Percentiles rank a stretch among this genome's conserved stretches.
phyloP scores from a whole-genome alignment of 2,888 invertebrate species.

The Abrostola triplasia region DNA sequence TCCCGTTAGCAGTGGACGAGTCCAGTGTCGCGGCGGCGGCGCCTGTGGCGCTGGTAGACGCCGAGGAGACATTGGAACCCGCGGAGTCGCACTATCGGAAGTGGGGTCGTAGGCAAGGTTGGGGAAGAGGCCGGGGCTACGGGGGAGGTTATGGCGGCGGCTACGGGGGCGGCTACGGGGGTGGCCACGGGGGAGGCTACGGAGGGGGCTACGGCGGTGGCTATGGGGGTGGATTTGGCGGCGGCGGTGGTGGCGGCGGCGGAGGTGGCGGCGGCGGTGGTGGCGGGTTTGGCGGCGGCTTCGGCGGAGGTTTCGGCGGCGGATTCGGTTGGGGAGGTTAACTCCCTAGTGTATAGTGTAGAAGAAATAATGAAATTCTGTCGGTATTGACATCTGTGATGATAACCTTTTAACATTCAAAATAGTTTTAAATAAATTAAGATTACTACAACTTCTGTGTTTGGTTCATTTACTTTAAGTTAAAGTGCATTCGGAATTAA shows the following conservation, averaged over 20 bases:
- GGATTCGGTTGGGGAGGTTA: slow-evolving; percentile 30
- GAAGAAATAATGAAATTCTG: slow-evolving; percentile 9
- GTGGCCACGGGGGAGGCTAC: slow-evolving; percentile 17
- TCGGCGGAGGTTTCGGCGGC: slow-evolving; percentile 39
- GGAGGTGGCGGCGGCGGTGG: slow-evolving; percentile 37
- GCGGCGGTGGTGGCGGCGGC: slow-evolving; percentile 23
- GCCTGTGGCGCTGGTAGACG: slow-evolving; percentile 13
- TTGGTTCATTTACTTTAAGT: slow-evolving; percentile 6
- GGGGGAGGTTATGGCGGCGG: slow-evolving; percentile 33
- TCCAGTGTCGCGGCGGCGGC: slow-evolving; percentile 49
- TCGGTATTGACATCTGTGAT: slow-evolving; percentile 50
- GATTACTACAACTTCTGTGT: background rate
- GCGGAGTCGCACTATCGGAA: slow-evolving; percentile 47
- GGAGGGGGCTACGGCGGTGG: slow-evolving; percentile 30
- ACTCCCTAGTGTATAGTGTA: slow-evolving; percentile 5
- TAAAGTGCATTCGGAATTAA: background rate
- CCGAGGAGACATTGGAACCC: slow-evolving; percentile 35
- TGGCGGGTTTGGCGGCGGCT: slow-evolving; percentile 2
- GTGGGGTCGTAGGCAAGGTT: slow-evolving; percentile 27
- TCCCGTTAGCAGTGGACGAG: slow-evolving; percentile 55
- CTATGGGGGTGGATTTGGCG: slow-evolving; percentile 39
- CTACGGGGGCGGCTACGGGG: slow-evolving; percentile 30
- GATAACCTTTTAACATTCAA: slow-evolving; percentile 26
- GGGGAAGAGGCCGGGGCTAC: slow-evolving; percentile 17
- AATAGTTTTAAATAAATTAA: slow-evolving; percentile 13